phyloP scores from a whole-genome alignment of 2,113 vertebrate species.

The Ranitomeya imitator region DNA sequence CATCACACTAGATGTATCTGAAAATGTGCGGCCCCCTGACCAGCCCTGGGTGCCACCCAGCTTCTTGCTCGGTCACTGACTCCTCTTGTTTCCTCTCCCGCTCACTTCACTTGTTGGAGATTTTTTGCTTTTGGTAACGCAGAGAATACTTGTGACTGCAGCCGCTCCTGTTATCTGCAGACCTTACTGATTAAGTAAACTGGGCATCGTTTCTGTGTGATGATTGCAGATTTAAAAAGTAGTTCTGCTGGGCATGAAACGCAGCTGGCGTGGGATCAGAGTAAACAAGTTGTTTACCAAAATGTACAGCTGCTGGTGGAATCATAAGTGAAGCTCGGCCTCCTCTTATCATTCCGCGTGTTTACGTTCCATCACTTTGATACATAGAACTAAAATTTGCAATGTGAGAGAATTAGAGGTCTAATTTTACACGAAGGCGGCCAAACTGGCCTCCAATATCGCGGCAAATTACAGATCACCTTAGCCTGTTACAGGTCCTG shows the following conservation, averaged over 20 bases:
- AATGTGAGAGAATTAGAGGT: background rate
- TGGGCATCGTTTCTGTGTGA: conserved; percentile 41
- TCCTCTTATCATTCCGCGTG: background rate
- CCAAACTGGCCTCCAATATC: background rate
- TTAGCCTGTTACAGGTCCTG: background rate
- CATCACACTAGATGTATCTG: too few species aligned
- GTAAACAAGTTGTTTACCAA: conserved; percentile 51
- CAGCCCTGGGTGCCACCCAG: background rate
- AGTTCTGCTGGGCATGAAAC: conserved; percentile 41
- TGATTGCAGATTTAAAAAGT: conserved; percentile 28
- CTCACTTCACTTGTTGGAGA: background rate
- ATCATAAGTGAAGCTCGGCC: background rate
- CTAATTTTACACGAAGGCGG: background rate
- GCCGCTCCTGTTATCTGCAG: conserved; percentile 8
- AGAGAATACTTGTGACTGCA: background rate
- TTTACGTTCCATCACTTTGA: background rate
- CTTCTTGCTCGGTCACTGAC: background rate
- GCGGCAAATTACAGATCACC: background rate
- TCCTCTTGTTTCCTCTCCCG: background rate
- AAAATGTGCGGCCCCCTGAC: too few species aligned
- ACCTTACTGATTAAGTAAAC: conserved; percentile 36
- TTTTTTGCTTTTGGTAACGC: background rate
- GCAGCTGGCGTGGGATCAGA: conserved; percentile 26
- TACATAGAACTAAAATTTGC: background rate
- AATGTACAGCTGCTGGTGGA: conserved; percentile 32